These are phyloP conservation scores for Petaurus breviceps DNA, from an alignment of 2,113 vertebrate genomes.

Conservation along the genomic window DNA sequence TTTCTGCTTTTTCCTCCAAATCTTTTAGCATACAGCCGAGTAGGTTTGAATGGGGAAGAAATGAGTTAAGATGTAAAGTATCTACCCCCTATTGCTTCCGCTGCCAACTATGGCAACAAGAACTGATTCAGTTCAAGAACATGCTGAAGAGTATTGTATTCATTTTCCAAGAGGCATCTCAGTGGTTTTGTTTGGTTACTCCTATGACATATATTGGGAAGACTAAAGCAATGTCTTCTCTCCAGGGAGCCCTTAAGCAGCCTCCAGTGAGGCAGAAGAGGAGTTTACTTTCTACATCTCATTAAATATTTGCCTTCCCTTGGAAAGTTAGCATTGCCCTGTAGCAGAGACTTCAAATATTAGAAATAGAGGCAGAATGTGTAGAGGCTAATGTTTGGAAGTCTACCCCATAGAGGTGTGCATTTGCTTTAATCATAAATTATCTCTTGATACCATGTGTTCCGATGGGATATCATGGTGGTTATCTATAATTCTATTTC, in stretches of 20 bases:
- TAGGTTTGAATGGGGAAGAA: background rate
- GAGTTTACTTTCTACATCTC: background rate
- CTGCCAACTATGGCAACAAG: background rate
- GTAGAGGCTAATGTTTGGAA: conserved; percentile 29
- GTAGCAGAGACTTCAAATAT: conserved; percentile 20
- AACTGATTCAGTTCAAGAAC: background rate
- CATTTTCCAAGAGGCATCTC: background rate
- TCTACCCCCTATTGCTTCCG: background rate
- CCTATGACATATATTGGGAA: conserved; percentile 5
- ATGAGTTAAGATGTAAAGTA: conserved; percentile 7
- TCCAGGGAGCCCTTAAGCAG: background rate
- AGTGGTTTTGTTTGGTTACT: background rate
- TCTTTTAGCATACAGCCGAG: conserved; percentile 7
- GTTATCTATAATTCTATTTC: conserved; percentile 72
- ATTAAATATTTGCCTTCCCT: conserved; percentile 7
- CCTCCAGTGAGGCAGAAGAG: background rate
- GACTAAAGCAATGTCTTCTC: background rate
- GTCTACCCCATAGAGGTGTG: conserved; percentile 23
- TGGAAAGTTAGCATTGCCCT: background rate
- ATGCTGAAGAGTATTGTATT: background rate
- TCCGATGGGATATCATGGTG: conserved; percentile 59
- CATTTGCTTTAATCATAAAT: conserved; percentile 5
- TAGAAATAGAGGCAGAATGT: background rate
- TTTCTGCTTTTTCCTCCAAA: conserved; percentile 10
- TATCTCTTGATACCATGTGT: conserved; percentile 53